Evolutionary conservation across 1,140 invertebrate genomes (phyloP).

Genomic region (Pseudomyrmex dendroicus): DNA sequence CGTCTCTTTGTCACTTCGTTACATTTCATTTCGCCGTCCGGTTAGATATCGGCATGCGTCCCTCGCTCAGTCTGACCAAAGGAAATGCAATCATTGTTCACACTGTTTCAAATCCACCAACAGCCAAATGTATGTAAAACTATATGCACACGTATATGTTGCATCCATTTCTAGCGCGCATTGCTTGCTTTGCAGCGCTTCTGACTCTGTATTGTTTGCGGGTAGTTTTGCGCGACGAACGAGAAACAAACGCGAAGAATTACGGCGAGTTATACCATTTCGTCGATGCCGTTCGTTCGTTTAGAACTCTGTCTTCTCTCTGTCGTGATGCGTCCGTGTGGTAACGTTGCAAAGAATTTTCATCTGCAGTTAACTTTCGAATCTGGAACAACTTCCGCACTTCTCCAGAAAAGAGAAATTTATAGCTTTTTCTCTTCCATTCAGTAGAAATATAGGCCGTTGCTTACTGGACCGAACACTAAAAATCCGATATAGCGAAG

Average conservation of each 20-base stretch:
- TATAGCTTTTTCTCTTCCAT: constrained; percentile 16
- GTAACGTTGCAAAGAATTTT: constrained; percentile 14
- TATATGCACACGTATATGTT: not conserved
- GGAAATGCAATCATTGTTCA: constrained; percentile 8
- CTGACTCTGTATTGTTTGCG: constrained; percentile 53
- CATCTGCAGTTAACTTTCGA: constrained; percentile 27
- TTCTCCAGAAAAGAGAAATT: constrained; percentile 32
- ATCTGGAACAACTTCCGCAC: constrained; percentile 6
- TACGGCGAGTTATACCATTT: not conserved
- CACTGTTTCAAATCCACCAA: constrained; percentile 37
- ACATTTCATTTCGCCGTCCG: constrained; percentile 24
- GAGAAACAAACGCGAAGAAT: constrained; percentile 29
- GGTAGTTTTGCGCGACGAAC: constrained; percentile 38
- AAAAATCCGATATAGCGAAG: constrained; percentile 10
- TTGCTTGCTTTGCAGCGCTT: not conserved
- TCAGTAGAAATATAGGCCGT: constrained; percentile 10
- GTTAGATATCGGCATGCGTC: not conserved
- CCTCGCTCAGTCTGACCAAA: not conserved
- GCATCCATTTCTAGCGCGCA: constrained; percentile 30
- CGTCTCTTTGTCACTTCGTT: constrained; percentile 14
- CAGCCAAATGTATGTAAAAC: constrained; percentile 24
- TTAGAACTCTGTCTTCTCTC: constrained; percentile 6
- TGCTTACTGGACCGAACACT: constrained; percentile 14
- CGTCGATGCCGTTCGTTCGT: constrained; percentile 14
- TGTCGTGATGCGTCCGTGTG: not conserved